Conservation (phyloP, 2,797 vertebrate species). For the Vipera ursinii region DNA sequence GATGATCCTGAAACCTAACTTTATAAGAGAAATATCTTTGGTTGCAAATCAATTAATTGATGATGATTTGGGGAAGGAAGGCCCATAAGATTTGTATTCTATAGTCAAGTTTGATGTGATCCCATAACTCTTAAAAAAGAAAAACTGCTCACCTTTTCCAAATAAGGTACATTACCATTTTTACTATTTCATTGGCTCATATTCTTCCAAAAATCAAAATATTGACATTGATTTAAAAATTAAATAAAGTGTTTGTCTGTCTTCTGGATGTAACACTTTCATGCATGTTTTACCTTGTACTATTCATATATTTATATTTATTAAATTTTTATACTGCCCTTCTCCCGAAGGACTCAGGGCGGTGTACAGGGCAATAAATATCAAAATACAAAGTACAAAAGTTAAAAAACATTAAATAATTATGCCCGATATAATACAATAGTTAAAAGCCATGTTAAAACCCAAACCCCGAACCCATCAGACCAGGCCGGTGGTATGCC, state of each 20-base stretch:
- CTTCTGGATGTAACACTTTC: not conserved
- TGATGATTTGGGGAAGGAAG: not conserved
- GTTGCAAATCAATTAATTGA: not conserved
- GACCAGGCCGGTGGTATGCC: not conserved
- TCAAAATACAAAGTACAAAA: no score
- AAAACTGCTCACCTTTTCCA: slow-evolving; percentile 16
- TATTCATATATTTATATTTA: not conserved
- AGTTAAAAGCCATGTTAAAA: no score
- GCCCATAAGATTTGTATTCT: not conserved
- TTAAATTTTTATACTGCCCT: no score
- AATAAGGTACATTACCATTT: not conserved
- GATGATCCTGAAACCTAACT: not conserved
- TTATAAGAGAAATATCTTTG: not conserved
- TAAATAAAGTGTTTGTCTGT: not conserved
- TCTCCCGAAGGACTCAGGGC: no score
- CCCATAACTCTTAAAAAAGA: not conserved
- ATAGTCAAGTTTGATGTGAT: not conserved
- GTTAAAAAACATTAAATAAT: no score
- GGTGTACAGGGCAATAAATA: no score
- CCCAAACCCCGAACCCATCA: no score
- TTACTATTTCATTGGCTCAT: not conserved
- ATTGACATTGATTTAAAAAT: not conserved
- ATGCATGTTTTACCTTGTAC: not conserved
- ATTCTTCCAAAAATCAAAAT: not conserved
- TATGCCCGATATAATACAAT: no score